A percentile compares a stretch with the other conserved stretches of the same genome.
Conservation (phyloP, 1,140 invertebrate species). For the Paracyclopina nana region DNA sequence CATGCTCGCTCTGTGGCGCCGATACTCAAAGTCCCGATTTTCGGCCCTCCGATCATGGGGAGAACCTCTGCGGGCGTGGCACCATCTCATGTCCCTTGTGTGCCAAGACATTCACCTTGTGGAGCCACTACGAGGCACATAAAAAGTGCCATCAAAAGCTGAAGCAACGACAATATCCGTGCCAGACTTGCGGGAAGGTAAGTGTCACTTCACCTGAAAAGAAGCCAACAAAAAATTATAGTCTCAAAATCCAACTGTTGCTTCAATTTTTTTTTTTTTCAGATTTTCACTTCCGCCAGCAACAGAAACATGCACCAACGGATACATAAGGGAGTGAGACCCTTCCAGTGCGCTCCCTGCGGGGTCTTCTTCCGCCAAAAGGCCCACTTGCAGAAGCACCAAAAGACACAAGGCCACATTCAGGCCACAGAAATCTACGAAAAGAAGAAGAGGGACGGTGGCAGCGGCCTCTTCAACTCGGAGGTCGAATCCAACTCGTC, state of each 20-base stretch:
- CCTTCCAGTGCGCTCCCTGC: constrained; percentile 16
- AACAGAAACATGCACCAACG: constrained; percentile 17
- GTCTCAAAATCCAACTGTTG: too few relatives aligned
- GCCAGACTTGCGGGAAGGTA: constrained; percentile 17
- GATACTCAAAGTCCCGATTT: constrained; percentile 6
- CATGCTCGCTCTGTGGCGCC: constrained; percentile 5
- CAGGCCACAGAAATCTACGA: constrained; percentile 14
- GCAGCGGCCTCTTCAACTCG: neutral
- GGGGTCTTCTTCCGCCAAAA: constrained; percentile 16
- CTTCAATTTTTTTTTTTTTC: neutral
- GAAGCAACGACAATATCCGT: constrained; percentile 16
- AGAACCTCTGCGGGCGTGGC: constrained; percentile 4
- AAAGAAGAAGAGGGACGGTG: constrained; percentile 11
- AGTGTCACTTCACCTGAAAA: neutral
- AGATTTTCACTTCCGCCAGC: constrained; percentile 16
- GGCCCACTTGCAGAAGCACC: constrained; percentile 16
- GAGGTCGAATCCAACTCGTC: neutral
- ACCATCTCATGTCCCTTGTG: constrained; percentile 13
- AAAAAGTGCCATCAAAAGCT: constrained; percentile 16
- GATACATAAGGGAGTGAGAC: constrained; percentile 15
- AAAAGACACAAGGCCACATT: constrained; percentile 15
- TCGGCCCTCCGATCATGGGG: constrained; percentile 4
- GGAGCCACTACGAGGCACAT: constrained; percentile 10
- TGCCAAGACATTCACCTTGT: constrained; percentile 16
- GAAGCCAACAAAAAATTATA: neutral